phyloP scores from a whole-genome alignment of 35 echinoderm and acorn worm species.

The Patiria miniata region DNA sequence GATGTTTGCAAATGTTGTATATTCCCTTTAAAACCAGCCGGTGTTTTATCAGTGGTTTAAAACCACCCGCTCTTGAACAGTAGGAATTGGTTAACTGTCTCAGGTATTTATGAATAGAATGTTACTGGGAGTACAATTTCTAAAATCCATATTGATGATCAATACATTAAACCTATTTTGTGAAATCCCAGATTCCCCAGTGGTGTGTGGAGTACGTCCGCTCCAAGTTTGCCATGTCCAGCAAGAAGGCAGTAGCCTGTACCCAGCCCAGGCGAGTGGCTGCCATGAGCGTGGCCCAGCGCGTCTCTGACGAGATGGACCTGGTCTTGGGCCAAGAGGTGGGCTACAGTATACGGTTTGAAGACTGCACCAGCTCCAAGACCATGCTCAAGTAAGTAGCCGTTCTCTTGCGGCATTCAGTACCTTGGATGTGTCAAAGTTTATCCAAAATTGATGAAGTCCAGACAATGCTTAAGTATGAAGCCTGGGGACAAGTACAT shows the following conservation, averaged over 20 bases:
- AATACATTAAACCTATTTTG: no score
- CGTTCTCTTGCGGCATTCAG: background rate
- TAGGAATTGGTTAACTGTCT: no score
- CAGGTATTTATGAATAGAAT: no score
- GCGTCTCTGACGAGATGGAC: slow-evolving; percentile 96
- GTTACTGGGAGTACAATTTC: no score
- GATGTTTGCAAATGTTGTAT: no score
- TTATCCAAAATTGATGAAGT: background rate
- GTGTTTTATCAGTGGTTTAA: no score
- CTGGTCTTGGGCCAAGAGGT: slow-evolving; percentile 85
- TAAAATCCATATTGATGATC: no score
- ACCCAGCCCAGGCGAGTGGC: slow-evolving; percentile 97
- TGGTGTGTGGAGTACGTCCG: slow-evolving; percentile 96
- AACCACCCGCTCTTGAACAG: no score
- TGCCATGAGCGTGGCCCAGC: slow-evolving; percentile 98
- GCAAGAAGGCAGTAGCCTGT: slow-evolving; percentile 87
- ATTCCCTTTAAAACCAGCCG: no score
- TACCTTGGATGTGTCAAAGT: background rate
- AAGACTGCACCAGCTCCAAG: slow-evolving; percentile 87
- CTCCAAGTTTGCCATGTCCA: slow-evolving; percentile 69
- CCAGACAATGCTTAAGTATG: no score
- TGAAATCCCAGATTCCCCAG: slow-evolving; percentile 75
- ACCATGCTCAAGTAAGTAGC: slow-evolving; percentile 86
- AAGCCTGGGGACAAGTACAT: no score
- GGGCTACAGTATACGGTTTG: slow-evolving; percentile 96